phyloP scores from a whole-genome alignment of 2,113 vertebrate genomes.

The Apodemus speciosus region DNA sequence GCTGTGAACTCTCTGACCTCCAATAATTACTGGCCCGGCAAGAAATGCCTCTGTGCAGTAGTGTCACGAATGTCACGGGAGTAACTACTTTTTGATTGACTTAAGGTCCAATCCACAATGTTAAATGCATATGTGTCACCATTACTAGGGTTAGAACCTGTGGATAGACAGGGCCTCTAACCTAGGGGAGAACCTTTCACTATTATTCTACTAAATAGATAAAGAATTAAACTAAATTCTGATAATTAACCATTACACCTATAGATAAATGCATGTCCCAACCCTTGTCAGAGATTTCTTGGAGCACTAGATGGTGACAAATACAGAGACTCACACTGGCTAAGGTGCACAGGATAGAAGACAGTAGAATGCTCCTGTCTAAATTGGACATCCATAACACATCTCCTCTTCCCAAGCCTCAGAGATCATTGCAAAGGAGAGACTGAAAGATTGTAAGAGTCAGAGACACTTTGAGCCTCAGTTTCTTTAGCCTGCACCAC shows the following conservation, averaged over 20 bases:
- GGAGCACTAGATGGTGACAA: neutral
- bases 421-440: neutral
- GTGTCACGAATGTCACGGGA: neutral
- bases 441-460: neutral
- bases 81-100: neutral
- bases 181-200: neutral
- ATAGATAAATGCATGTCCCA: neutral
- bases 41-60: neutral
- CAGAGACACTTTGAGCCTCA: neutral
- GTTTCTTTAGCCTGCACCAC: neutral
- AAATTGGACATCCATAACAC: neutral
- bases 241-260: neutral
- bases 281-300: neutral
- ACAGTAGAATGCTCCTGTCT: neutral
- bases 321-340: neutral
- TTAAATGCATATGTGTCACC: neutral
- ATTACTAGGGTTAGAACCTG: neutral
- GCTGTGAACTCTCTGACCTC: neutral
- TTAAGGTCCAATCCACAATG: neutral
- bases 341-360: neutral
- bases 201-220: neutral
- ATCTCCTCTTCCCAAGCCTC: neutral
- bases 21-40: neutral
- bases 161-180: neutral
- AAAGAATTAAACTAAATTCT: neutral